Conservation (phyloP, 2,113 vertebrate genomes). For the Xiphophorus maculatus region DNA sequence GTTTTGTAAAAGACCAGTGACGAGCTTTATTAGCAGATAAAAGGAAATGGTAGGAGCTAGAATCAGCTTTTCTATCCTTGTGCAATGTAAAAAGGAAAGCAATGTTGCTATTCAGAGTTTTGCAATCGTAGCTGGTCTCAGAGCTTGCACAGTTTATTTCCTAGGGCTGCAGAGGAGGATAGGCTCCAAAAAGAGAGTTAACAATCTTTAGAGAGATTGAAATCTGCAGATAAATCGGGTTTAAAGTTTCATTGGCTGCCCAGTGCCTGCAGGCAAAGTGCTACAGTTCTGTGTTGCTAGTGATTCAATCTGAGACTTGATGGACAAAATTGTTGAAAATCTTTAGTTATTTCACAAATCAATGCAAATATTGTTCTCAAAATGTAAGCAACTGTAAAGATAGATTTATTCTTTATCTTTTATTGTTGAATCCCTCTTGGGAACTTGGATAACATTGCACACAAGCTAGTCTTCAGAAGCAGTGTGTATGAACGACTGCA, state of each 20-base stretch:
- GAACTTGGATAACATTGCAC: background rate
- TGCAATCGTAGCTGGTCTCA: constrained; percentile 17
- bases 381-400: background rate
- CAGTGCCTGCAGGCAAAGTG: constrained; percentile 20
- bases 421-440: background rate
- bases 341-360: background rate
- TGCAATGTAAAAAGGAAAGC: constrained; percentile 2
- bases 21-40: background rate
- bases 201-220: constrained; percentile 42
- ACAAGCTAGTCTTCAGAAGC: too few species aligned
- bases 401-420: background rate
- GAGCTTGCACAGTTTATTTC: constrained; percentile 28
- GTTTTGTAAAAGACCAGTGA: too few species aligned
- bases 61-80: background rate
- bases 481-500: background rate
- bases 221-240: constrained; percentile 40
- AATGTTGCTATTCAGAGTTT: constrained; percentile 12
- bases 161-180: constrained; percentile 29
- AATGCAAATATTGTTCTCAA: background rate
- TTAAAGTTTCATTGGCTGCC: constrained; percentile 42
- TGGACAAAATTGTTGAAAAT: constrained; percentile 2
- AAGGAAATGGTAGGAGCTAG: background rate
- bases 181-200: constrained; percentile 29
- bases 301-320: constrained; percentile 45
- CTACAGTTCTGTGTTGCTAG: constrained; percentile 43